These are phyloP conservation scores for Crenuchus spilurus DNA, from an alignment of 2,797 vertebrate species.

Conservation along the genomic window DNA sequence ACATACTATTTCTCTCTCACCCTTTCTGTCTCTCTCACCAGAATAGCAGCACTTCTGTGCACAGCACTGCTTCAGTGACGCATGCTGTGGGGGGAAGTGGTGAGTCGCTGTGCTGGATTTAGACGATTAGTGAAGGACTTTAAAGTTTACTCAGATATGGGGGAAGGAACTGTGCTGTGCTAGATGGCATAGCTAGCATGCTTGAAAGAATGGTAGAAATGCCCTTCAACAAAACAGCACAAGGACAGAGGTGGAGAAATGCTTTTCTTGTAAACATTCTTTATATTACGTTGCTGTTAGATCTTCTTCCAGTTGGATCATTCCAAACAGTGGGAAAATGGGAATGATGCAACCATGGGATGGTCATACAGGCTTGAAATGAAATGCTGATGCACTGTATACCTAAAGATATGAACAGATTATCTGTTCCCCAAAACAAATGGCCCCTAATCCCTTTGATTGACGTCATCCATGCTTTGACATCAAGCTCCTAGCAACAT, in stretches of 20 bases:
- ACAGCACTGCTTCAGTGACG: conserved; percentile 47
- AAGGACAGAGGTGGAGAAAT: neutral
- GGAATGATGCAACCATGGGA: neutral
- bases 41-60: conserved; percentile 58
- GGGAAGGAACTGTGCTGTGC: conserved; percentile 36
- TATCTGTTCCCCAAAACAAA: conserved; percentile 61
- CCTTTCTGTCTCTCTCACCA: conserved; percentile 32
- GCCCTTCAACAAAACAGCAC: conserved; percentile 1
- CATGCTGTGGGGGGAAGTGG: conserved; percentile 52
- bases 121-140: conserved; percentile 63
- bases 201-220: conserved; percentile 12
- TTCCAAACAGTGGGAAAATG: neutral
- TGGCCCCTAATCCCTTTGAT: conserved; percentile 64
- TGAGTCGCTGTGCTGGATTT: conserved; percentile 75
- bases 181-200: conserved; percentile 42
- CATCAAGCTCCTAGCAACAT: conserved; percentile 69
- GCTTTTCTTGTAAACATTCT: neutral
- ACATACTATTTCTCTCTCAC: conserved; percentile 33
- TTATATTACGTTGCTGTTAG: neutral
- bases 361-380: neutral
- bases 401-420: conserved; percentile 70
- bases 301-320: neutral
- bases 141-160: conserved; percentile 64
- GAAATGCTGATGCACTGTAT: conserved; percentile 41
- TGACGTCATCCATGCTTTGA: conserved; percentile 50